These are phyloP conservation scores for Lepetodrilus schrolli DNA, from an alignment of 2,888 invertebrate species.

Conservation along the genomic window DNA sequence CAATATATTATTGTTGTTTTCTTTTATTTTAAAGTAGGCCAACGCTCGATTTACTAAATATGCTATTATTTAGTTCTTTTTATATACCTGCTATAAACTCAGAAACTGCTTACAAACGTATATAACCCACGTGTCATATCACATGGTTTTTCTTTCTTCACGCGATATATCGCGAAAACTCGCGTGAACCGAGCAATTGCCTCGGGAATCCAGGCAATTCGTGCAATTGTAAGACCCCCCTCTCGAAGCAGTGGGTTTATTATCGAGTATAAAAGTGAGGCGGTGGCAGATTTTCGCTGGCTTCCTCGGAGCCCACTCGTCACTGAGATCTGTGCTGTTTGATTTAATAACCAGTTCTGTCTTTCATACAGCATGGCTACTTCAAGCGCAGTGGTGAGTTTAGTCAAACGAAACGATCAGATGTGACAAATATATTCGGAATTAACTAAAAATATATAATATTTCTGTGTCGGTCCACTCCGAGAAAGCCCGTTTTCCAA, in stretches of 20 bases:
- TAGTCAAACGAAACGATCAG: neutral
- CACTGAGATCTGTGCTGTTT: constrained; percentile 28
- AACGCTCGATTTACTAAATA: too few species aligned
- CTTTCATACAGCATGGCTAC: constrained; percentile 46
- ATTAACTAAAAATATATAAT: neutral
- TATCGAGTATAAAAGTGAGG: constrained; percentile 63
- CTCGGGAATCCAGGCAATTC: constrained; percentile 29
- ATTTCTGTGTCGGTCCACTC: neutral
- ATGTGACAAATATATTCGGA: neutral
- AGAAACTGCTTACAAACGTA: too few species aligned
- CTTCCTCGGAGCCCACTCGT: constrained; percentile 61
- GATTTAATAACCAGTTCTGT: neutral
- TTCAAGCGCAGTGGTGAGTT: constrained; percentile 57
- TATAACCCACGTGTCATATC: too few species aligned
- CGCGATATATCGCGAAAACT: constrained; percentile 26
- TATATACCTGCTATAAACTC: too few species aligned
- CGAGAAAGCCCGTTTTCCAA: neutral
- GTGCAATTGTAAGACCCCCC: constrained; percentile 50
- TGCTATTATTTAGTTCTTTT: too few species aligned
- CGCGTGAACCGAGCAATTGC: constrained; percentile 35
- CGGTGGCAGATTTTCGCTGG: constrained; percentile 53
- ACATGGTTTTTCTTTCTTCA: constrained; percentile 38
- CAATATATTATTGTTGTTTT: too few species aligned
- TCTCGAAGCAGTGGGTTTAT: constrained; percentile 51
- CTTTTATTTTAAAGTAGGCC: too few species aligned